These are phyloP conservation scores for Abramis brama DNA, from an alignment of 2,113 vertebrate genomes.

Conservation along the genomic window DNA sequence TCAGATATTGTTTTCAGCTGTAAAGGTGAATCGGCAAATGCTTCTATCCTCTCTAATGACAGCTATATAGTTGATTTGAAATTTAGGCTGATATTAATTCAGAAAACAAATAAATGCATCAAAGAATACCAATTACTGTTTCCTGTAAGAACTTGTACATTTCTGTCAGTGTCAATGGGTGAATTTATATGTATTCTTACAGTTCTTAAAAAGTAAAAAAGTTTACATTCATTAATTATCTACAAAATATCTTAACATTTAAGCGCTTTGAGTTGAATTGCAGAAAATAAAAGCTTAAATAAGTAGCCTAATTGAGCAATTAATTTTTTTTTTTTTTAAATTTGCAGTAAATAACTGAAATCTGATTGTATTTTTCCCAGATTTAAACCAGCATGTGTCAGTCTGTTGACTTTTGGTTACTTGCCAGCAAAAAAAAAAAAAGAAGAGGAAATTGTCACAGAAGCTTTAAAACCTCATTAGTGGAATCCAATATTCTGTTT, in stretches of 20 bases:
- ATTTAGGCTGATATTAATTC: neutral
- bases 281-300: neutral
- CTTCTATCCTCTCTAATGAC: neutral
- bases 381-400: constrained; percentile 22
- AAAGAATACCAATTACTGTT: neutral
- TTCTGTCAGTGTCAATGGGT: no score
- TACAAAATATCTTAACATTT: no score
- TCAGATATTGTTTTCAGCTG: neutral
- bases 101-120: neutral
- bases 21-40: neutral
- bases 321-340: no score
- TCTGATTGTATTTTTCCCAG: neutral
- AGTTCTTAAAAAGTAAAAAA: no score
- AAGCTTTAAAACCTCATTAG: constrained; percentile 54
- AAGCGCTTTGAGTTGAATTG: neutral
- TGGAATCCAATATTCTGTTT: constrained; percentile 54
- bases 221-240: no score
- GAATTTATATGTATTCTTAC: no score
- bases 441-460: constrained; percentile 42
- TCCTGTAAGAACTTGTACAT: no score
- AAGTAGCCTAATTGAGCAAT: no score
- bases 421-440: constrained; percentile 47
- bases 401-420: constrained; percentile 42
- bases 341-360: neutral
- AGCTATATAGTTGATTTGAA: neutral